Evolutionary conservation across 2,888 invertebrate genomes (phyloP).

Genomic region (Aelia acuminata): DNA sequence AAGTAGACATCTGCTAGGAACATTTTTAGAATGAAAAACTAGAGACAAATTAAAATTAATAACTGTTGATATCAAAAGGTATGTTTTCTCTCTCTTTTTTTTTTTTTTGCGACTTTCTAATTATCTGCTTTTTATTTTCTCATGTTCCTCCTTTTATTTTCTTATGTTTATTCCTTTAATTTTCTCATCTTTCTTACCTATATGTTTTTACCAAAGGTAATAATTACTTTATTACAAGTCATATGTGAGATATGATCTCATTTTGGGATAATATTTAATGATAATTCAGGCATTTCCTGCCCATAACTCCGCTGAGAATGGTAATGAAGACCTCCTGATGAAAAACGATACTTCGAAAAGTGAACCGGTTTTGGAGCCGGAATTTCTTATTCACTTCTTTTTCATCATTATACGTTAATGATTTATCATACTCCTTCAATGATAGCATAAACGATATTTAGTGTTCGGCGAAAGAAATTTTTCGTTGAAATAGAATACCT

Average conservation of each 20-base stretch:
- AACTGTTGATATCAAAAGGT: no score
- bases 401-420: not conserved
- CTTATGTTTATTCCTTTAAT: no score
- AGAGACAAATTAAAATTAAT: no score
- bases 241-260: not conserved
- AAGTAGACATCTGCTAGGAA: no score
- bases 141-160: no score
- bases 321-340: not conserved
- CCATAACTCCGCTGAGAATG: not conserved
- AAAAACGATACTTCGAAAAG: constrained; percentile 1
- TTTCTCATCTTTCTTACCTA: no score
- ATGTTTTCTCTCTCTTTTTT: no score
- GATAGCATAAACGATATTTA: not conserved
- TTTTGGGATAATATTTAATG: not conserved
- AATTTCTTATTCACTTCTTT: not conserved
- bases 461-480: no score
- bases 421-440: not conserved
- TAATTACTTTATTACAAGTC: not conserved
- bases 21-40: no score
- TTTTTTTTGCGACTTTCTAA: no score
- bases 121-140: no score
- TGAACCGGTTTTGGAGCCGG: not conserved
- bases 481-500: no score
- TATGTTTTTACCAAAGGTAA: not conserved
- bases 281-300: not conserved